Conservation (phyloP, 2,888 invertebrate species). For the Geophilus truncorum region DNA sequence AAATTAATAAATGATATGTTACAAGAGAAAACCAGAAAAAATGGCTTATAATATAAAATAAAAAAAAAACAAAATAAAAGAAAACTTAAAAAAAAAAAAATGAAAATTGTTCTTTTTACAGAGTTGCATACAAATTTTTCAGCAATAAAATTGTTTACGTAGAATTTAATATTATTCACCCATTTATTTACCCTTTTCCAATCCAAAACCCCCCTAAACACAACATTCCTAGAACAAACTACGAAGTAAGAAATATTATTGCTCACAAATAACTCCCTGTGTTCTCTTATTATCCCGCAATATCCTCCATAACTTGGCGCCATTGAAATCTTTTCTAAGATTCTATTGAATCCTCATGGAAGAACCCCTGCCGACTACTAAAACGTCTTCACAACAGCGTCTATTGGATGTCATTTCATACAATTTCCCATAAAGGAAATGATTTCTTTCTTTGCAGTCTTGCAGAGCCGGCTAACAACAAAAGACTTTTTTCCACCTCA, state of each 20-base stretch:
- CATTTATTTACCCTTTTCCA: not conserved
- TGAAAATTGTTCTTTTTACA: not conserved
- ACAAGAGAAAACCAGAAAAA: not conserved
- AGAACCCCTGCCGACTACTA: not conserved
- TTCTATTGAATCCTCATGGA: not conserved
- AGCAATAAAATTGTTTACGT: not conserved
- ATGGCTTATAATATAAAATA: not conserved
- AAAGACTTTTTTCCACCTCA: not conserved
- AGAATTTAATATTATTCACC: not conserved
- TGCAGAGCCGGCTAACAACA: not conserved
- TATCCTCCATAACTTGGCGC: not conserved
- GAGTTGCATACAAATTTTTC: slow-evolving; percentile 4
- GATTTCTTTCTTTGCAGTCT: not conserved
- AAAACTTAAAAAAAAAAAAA: not conserved
- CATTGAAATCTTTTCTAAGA: not conserved
- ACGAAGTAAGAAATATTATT: not conserved
- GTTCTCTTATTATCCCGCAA: not conserved
- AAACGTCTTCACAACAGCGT: not conserved
- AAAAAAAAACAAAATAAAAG: not conserved
- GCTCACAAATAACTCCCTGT: not conserved
- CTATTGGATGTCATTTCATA: not conserved
- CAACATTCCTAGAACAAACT: not conserved
- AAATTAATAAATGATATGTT: too few species aligned
- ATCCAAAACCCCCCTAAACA: not conserved
- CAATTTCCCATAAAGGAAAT: not conserved